Evolutionary conservation across 1,140 invertebrate genomes (phyloP), one percentile per base, ranked within the genome.

Genomic region (Dendrolimus kikuchii): DNA sequence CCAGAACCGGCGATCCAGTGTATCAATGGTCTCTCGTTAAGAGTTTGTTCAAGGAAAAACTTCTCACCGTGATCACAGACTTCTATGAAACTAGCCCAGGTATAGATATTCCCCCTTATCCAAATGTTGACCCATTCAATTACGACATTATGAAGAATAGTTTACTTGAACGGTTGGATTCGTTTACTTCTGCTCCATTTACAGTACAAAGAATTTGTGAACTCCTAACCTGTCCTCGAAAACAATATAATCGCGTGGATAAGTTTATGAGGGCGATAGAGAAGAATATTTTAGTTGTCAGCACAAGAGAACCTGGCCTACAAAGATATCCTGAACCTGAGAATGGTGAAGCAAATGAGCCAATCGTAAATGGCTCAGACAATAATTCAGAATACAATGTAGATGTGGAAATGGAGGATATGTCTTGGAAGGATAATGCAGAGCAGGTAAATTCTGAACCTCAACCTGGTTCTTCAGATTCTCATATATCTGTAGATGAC

Each of bases 121-220:
- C 95, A 0, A 98, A 98, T 78, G 95, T 97, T 37, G 95, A 97
- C 68, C 90, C 94, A 7, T 97, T 97, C 62, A 95, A 96, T 72
- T 98, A 95, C 81, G 95, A 97, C 66, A 92, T 91, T 5, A 95
- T 97, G 92, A 96, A 95, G 73, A 92, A 91, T 49, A 93, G 92
- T 66, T 90, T 98, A 9, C 81, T 98, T 37, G 94, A 97, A 68
- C 90, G 94, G 38, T 80, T 98, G 0, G 96, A 98, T 64, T 92
- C 91, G 2, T 95, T 94, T 83, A 91, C 90, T 40, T 95, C 96
- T 51, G 96, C 97, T 3, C 98, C 98, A 0, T 99, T 99, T 71
- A 99, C 98, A 7, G 94, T 99, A 49, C 98, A 99, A 82, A 90
- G 98, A 57, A 92, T 99, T 45, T 98, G 96, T 86, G 98, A 99